Conservation (phyloP, 2,888 invertebrate species). For the Rhogogaster chlorosoma region DNA sequence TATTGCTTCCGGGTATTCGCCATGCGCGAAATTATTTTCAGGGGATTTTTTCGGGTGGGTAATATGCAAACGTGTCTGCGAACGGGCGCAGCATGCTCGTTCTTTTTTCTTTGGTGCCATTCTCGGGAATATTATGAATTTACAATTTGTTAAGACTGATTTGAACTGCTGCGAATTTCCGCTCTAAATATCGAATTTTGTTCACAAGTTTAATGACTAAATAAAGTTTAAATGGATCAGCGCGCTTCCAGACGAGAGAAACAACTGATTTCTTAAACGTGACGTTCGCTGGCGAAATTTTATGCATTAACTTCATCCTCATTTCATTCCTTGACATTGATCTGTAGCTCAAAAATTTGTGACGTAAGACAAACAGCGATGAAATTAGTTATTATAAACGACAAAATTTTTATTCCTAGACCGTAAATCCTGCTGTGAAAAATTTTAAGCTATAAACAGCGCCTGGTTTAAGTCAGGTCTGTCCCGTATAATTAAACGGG, state of each 20-base stretch:
- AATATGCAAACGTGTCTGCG: background rate
- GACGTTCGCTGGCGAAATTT: background rate
- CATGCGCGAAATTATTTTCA: background rate
- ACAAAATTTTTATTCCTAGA: background rate
- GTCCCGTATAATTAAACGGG: background rate
- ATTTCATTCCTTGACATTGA: background rate
- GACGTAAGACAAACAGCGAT: too few species aligned
- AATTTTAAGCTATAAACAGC: background rate
- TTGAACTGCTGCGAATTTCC: background rate
- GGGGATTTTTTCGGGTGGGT: background rate
- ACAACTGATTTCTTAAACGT: constrained; percentile 13
- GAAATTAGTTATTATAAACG: background rate
- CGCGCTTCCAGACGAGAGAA: background rate
- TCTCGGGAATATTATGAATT: background rate
- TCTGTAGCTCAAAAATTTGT: background rate
- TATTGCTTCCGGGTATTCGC: background rate
- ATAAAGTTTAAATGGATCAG: constrained; percentile 6
- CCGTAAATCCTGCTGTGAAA: background rate
- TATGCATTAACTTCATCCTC: background rate
- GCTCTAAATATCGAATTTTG: background rate
- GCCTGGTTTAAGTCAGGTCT: background rate
- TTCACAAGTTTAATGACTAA: constrained; percentile 3
- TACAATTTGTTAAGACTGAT: background rate
- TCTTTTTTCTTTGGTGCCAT: constrained; percentile 35
- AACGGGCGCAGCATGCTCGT: background rate